phyloP scores from a whole-genome alignment of 2,113 vertebrate genomes.

The Raja brachyura region DNA sequence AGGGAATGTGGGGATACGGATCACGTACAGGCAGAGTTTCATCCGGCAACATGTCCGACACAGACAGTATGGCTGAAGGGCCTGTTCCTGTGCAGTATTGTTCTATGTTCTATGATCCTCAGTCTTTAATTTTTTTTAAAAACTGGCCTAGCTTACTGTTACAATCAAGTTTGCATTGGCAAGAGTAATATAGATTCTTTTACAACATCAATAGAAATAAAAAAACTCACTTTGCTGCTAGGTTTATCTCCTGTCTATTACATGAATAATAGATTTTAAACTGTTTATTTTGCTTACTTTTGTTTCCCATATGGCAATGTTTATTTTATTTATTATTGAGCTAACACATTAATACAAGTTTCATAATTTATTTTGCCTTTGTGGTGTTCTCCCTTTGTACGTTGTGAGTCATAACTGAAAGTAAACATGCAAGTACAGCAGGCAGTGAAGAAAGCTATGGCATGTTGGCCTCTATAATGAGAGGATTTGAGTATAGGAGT shows the following conservation, averaged over 20 bases:
- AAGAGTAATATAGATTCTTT: neutral
- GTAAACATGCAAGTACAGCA: too few species aligned
- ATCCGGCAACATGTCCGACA: too few species aligned
- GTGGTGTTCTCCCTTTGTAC: neutral
- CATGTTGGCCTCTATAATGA: too few species aligned
- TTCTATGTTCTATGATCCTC: too few species aligned
- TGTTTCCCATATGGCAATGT: neutral
- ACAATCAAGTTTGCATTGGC: neutral
- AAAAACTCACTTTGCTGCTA: neutral
- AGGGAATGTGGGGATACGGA: too few species aligned
- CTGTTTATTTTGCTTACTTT: neutral
- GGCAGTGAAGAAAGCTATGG: too few species aligned
- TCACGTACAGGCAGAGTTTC: too few species aligned
- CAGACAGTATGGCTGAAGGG: too few species aligned
- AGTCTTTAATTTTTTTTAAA: neutral
- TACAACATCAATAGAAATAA: too few species aligned
- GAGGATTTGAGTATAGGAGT: too few species aligned
- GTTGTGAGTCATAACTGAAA: neutral
- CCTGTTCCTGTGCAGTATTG: too few species aligned
- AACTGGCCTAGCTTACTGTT: neutral
- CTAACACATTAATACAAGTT: neutral
- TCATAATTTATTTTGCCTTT: neutral
- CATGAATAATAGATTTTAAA: neutral
- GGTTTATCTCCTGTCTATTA: neutral
- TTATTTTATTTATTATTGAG: constrained; percentile 7